Conservation (phyloP, 2,113 vertebrate genomes). For the pig (Sus scrofa) region T2T-Sscrofa CM000812.6:124573501-124574000, state of each 20-base stretch:
- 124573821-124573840: neutral
- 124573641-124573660: neutral
- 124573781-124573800: neutral
- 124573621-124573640: neutral
- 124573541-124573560: no score
- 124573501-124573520: no score
- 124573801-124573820: neutral
- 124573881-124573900: neutral
- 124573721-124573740: neutral
- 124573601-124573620: conserved; percentile 1
- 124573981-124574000: no score
- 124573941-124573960: no score
- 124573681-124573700: neutral
- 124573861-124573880: neutral
- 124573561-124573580: no score
- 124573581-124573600: no score
- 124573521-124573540: no score
- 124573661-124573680: conserved; percentile 23
- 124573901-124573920: neutral
- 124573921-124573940: no score
- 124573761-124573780: neutral
- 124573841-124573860: neutral
- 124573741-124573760: neutral
- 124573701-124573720: conserved; percentile 9
- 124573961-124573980: no score